phyloP scores from a whole-genome alignment of 1,140 invertebrate species.

The Ceratina calcarata region DNA sequence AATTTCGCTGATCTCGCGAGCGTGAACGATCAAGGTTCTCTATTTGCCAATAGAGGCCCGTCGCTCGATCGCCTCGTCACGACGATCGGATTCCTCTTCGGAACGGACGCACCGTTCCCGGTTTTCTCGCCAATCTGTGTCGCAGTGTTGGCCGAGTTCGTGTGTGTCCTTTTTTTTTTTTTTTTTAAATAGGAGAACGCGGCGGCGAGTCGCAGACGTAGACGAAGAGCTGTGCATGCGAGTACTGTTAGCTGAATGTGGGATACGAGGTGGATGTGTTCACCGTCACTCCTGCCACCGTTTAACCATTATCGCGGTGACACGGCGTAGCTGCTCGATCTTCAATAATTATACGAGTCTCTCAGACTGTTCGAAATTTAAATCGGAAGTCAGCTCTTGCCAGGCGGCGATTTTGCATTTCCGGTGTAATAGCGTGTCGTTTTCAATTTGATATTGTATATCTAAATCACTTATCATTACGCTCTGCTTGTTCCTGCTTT shows the following conservation, averaged over 20 bases:
- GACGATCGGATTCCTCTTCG: conserved; percentile 27
- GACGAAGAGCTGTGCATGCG: conserved; percentile 8
- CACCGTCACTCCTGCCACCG: conserved; percentile 21
- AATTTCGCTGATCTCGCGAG: neutral
- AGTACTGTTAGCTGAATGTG: conserved; percentile 63
- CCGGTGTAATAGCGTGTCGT: no score
- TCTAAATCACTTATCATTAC: no score
- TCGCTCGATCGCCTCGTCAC: conserved; percentile 4
- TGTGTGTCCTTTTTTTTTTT: conserved; percentile 8
- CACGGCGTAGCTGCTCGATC: neutral
- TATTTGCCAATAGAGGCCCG: neutral
- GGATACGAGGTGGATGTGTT: conserved; percentile 61
- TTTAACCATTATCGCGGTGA: conserved; percentile 38
- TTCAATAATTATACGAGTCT: neutral
- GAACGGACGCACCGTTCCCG: conserved; percentile 15
- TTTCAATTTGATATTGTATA: no score
- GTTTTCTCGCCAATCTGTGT: conserved; percentile 45
- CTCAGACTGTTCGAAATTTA: no score
- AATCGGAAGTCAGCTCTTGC: no score
- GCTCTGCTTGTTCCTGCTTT: no score
- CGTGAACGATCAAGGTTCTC: neutral
- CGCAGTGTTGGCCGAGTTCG: conserved; percentile 51
- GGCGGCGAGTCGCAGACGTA: conserved; percentile 26
- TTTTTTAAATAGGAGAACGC: conserved; percentile 17
- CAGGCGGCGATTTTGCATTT: no score